phyloP scores from a whole-genome alignment of 2,113 vertebrate species.

The Capra hircus region DNA sequence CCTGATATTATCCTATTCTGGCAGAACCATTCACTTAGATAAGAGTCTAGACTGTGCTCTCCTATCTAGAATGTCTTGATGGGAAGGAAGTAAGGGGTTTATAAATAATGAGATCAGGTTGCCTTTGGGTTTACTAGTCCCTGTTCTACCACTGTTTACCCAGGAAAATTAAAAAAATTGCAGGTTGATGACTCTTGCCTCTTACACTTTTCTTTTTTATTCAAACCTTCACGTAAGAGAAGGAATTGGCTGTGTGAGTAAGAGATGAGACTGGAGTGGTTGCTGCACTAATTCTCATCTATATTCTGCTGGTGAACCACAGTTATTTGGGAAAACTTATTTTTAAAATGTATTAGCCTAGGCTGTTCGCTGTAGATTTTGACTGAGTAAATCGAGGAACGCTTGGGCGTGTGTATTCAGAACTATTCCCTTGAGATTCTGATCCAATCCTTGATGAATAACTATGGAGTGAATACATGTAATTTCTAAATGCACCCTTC shows the following conservation, averaged over 20 bases:
- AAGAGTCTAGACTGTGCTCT: too few relatives aligned
- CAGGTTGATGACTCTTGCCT: not conserved
- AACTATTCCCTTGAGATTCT: not conserved
- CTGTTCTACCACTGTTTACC: not conserved
- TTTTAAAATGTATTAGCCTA: not conserved
- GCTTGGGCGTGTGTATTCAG: not conserved
- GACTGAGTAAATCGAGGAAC: not conserved
- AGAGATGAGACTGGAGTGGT: not conserved
- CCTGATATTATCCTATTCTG: not conserved
- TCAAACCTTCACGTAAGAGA: not conserved
- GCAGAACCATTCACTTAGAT: too few relatives aligned
- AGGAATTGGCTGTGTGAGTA: accelerated
- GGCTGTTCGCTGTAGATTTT: not conserved
- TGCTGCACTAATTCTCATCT: not conserved
- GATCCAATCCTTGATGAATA: not conserved
- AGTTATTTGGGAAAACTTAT: not conserved
- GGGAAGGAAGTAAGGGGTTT: not conserved
- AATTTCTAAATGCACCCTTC: too few relatives aligned
- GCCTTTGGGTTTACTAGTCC: too few relatives aligned
- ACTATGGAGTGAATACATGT: too few relatives aligned
- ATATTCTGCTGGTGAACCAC: not conserved
- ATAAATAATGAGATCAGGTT: not conserved
- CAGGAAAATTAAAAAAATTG: not conserved
- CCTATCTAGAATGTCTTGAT: too few relatives aligned
- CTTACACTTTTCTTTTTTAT: not conserved